These are phyloP conservation scores for Dysidea cf. avara DNA, from an alignment of 37 sponge, comb jelly and placozoan species.

Conservation along the genomic window DNA sequence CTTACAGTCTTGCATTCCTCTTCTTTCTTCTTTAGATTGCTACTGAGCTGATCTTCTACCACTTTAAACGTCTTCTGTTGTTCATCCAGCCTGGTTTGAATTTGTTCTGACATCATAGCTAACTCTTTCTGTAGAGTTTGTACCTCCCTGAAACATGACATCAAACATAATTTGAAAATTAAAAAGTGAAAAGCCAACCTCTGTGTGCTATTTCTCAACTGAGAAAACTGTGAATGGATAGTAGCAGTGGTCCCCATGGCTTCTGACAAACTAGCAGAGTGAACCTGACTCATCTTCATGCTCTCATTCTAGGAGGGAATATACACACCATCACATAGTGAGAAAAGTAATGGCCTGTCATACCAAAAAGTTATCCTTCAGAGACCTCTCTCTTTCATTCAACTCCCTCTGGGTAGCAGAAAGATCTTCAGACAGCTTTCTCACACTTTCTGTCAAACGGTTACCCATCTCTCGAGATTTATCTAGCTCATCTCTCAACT, in stretches of 20 bases:
- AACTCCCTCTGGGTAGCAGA: slow-evolving; percentile 18
- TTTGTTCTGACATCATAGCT: slow-evolving; percentile 14
- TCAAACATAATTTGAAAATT: too few relatives aligned
- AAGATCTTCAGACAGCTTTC: slow-evolving; percentile 34
- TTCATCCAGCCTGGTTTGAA: neutral
- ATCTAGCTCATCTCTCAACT: slow-evolving; percentile 47
- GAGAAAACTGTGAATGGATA: neutral
- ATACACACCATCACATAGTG: too few relatives aligned
- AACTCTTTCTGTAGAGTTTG: neutral
- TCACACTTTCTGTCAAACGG: slow-evolving; percentile 43
- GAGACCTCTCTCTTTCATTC: slow-evolving; percentile 32
- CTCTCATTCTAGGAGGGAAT: slow-evolving; percentile 30
- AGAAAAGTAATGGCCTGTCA: too few relatives aligned
- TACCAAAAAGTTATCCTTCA: too few relatives aligned
- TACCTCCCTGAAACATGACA: slow-evolving; percentile 35
- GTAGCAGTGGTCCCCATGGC: neutral
- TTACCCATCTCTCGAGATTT: slow-evolving; percentile 22
- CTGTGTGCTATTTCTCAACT: neutral
- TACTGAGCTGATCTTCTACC: neutral
- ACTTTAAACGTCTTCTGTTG: neutral
- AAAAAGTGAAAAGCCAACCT: too few relatives aligned
- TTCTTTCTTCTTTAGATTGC: slow-evolving; percentile 9
- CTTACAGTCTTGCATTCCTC: slow-evolving; percentile 16
- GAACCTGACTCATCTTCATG: slow-evolving; percentile 1
- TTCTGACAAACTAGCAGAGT: too few relatives aligned